A percentile compares a stretch with the other conserved stretches of the same genome.
phyloP scores from a whole-genome alignment of 2,888 invertebrate species.

The Lithophane socia region DNA sequence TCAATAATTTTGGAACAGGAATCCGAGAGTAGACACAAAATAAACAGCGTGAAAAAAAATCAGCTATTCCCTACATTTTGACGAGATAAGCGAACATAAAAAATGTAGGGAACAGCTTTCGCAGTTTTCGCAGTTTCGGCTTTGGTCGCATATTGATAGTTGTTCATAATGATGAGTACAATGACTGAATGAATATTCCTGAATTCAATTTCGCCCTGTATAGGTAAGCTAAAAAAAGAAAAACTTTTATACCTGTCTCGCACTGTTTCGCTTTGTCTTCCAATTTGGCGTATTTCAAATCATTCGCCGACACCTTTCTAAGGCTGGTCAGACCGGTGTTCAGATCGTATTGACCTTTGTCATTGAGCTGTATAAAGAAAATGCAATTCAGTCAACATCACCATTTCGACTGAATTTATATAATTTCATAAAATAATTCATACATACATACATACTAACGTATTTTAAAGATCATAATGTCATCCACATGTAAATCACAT shows the following conservation, averaged over 20 bases:
- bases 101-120: too few relatives aligned
- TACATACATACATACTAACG: background rate
- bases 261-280: conserved; percentile 8
- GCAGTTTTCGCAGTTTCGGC: too few relatives aligned
- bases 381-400: background rate
- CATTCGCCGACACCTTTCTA: conserved; percentile 8
- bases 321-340: background rate
- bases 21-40: background rate
- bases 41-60: too few relatives aligned
- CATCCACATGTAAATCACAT: background rate
- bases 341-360: conserved; percentile 33
- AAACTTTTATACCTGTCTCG: conserved; percentile 19
- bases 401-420: background rate
- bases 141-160: too few relatives aligned
- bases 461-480: background rate
- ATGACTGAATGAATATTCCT: too few relatives aligned
- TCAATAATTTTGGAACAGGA: background rate
- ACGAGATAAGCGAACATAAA: too few relatives aligned
- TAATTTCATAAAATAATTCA: background rate
- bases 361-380: conserved; percentile 30
- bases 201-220: too few relatives aligned
- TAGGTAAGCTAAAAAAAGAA: background rate
- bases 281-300: conserved; percentile 3
- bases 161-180: too few relatives aligned
- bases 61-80: too few relatives aligned